Base-by-base conservation (phyloP, 2,888 invertebrate genomes). In the Augiades crinisus region DNA sequence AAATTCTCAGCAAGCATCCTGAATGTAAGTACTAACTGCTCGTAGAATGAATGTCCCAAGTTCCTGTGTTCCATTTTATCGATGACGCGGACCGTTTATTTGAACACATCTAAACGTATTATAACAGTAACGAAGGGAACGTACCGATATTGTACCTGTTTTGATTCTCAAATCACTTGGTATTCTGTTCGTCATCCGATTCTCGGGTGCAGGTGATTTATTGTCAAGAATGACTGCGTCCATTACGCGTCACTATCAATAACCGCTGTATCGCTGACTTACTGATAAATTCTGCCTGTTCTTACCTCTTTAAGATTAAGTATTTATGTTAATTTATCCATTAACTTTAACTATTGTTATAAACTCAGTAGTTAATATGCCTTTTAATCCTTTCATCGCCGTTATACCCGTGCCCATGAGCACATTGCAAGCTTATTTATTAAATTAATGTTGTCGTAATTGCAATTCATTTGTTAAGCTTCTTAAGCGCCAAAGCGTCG, bases 171-270 rank as follows among this genome's bases (percentile, higher is more conserved):
- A 41, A 27, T 7, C 41, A 41, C 41, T 41, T 17, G 10, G 30
- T 30, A 41, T 41, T 16, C 27, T 27, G 41, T 41, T 36, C 24
- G 46, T 17, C 16, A 37, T 14, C 24, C n/a, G 27, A 40, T 27
- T 5, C 40, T 27, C 53, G 52, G 56, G 46, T 37, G 60, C 57
- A 50, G 59, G 68, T 84, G 81, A 84, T 82, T 84, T 81, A 85
- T 82, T 62, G 64, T 66, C 58, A 63, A 67, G 72, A 72, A 68
- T 64, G 64, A 68, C 65, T 67, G 60, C 65, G 21, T 30, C 75
- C 70, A 84, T 86, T 82, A 83, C 74, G 67, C 69, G 75, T 81
- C 80, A 81, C 80, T 78, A 84, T 82, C 84, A 81, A 84, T 84
- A 82, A 78, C 79, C 67, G 65, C 64, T 59, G 62, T 58, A 64